Conservation (phyloP, 2,797 vertebrate genomes). For the Borostomias antarcticus region DNA sequence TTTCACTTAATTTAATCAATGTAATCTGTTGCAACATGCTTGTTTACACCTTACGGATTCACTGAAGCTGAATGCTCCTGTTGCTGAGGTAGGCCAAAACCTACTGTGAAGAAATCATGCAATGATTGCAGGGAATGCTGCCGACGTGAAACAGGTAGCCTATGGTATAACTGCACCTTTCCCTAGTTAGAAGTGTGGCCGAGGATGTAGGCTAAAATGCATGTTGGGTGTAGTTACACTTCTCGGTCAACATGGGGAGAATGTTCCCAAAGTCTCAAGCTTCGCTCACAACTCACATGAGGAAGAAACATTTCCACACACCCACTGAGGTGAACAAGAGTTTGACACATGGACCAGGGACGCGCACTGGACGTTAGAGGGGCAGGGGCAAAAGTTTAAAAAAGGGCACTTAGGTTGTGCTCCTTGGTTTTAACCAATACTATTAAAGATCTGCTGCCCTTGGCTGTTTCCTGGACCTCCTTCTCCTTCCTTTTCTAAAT, state of each 20-base stretch:
- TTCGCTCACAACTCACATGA: neutral
- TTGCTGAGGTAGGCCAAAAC: slow-evolving; percentile 1
- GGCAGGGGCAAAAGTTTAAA: too few relatives aligned
- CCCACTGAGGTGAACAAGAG: neutral
- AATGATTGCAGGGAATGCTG: neutral
- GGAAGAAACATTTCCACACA: neutral
- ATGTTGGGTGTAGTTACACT: slow-evolving; percentile 27
- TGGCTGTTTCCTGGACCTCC: too few relatives aligned
- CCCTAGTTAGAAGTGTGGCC: too few relatives aligned
- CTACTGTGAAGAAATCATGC: neutral
- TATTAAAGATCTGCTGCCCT: too few relatives aligned
- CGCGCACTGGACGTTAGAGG: too few relatives aligned
- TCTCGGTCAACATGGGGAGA: slow-evolving; percentile 41
- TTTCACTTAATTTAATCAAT: neutral
- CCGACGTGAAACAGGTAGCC: neutral
- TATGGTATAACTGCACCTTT: too few relatives aligned
- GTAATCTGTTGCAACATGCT: slow-evolving; percentile 52
- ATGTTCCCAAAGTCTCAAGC: neutral
- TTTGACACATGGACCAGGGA: too few relatives aligned
- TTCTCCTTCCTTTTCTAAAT: too few relatives aligned
- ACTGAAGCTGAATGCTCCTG: slow-evolving; percentile 7
- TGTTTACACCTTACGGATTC: slow-evolving; percentile 5
- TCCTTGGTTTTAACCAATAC: too few relatives aligned
- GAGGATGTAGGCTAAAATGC: too few relatives aligned
- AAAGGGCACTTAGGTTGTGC: too few relatives aligned